Evolutionary conservation across 2,113 vertebrate species (phyloP).

Genomic region (Cyanocitta stelleri): DNA sequence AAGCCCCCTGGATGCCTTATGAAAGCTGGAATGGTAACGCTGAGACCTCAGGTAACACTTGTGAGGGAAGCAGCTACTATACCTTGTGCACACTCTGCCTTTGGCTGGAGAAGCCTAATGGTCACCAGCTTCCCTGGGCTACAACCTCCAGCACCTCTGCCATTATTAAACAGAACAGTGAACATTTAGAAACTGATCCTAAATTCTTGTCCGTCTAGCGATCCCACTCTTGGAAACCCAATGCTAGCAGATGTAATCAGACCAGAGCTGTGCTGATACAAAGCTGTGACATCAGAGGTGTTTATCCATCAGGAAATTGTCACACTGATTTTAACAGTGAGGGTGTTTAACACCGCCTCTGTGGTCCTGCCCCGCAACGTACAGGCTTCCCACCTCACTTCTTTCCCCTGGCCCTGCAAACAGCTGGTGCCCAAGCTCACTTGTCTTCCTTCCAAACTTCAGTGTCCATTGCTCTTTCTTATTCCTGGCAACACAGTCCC

Average conservation of each 20-base stretch:
- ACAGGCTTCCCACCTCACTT: neutral
- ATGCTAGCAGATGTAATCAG: accelerated
- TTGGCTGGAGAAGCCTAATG: neutral
- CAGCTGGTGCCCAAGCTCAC: neutral
- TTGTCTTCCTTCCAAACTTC: neutral
- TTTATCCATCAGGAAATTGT: neutral
- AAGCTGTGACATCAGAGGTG: neutral
- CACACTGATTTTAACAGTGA: neutral
- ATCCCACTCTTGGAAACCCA: neutral
- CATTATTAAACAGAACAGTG: neutral
- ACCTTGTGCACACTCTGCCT: neutral
- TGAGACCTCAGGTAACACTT: neutral
- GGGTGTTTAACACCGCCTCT: neutral
- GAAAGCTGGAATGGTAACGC: neutral
- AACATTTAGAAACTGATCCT: neutral
- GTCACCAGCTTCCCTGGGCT: neutral
- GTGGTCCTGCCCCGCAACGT: neutral
- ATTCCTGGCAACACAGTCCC: neutral
- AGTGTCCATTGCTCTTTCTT: neutral
- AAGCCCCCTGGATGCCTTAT: accelerated
- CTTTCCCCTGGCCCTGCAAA: neutral
- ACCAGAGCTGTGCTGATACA: neutral
- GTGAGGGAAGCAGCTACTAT: neutral
- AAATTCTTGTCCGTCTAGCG: neutral
- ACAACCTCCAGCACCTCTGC: neutral